Evolutionary conservation across 2,888 invertebrate species (phyloP).

Genomic region (Tortrix viridana): DNA sequence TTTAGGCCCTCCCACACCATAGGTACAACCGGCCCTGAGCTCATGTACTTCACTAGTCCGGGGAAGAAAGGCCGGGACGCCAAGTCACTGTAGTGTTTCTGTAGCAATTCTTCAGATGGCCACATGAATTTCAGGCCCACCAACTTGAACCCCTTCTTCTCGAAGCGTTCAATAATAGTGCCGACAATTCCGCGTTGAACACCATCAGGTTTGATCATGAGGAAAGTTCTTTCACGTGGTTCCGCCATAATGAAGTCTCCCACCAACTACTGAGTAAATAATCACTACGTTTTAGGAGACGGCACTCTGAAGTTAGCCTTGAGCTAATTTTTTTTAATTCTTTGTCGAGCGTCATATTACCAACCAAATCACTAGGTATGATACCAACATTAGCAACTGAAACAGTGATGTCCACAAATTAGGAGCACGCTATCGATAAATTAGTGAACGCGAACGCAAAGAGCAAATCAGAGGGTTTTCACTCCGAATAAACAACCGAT

Average conservation of each 20-base stretch:
- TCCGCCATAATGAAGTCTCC: constrained; percentile 86
- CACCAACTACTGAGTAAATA: too few relatives aligned
- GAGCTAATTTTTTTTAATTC: too few relatives aligned
- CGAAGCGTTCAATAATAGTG: constrained; percentile 97
- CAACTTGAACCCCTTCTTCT: constrained; percentile 98
- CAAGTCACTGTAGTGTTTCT: constrained; percentile 97
- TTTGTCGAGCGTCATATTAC: too few relatives aligned
- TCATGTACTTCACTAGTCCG: constrained; percentile 97
- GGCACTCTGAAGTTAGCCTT: too few relatives aligned
- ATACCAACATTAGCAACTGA: too few relatives aligned
- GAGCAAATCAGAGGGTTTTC: too few relatives aligned
- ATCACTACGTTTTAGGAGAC: too few relatives aligned
- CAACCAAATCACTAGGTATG: too few relatives aligned
- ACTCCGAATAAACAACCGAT: too few relatives aligned
- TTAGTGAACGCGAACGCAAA: too few relatives aligned
- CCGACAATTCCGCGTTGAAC: constrained; percentile 99
- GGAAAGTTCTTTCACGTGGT: constrained; percentile 96
- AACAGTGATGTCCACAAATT: too few relatives aligned
- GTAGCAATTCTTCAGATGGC: constrained; percentile 93
- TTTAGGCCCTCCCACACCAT: constrained; percentile 99
- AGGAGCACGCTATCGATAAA: too few relatives aligned
- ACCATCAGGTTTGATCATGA: constrained; percentile 99
- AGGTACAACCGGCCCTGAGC: constrained; percentile 96
- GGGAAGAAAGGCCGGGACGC: constrained; percentile 96
- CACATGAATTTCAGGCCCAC: constrained; percentile 97